Evolutionary conservation across 1,140 invertebrate genomes (phyloP).

Genomic region (Sogatella furcifera): DNA sequence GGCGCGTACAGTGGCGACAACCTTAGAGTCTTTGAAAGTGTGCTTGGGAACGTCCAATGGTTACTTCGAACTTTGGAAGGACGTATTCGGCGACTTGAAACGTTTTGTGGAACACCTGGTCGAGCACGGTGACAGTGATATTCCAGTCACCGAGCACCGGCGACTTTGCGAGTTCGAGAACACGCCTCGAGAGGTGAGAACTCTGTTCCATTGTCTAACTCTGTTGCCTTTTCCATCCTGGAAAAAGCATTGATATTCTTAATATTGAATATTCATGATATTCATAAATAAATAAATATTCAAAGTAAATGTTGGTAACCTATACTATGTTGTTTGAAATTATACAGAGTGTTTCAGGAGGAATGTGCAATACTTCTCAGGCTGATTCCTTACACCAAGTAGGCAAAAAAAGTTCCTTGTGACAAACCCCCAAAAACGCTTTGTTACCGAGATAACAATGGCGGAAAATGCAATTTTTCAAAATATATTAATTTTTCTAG

Average conservation of each 20-base stretch:
- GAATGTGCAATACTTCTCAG: no score
- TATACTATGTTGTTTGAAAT: no score
- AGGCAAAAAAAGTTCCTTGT: no score
- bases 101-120: conserved; percentile 52
- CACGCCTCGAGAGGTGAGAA: conserved; percentile 58
- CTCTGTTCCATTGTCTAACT: conserved; percentile 66
- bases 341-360: no score
- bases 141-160: conserved; percentile 90
- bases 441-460: no score
- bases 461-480: no score
- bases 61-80: conserved; percentile 83
- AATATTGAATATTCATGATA: no score
- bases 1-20: conserved; percentile 67
- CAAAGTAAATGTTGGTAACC: no score
- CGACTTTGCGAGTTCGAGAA: conserved; percentile 65
- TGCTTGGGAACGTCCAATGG: conserved; percentile 68
- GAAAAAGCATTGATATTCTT: conserved; percentile 24
- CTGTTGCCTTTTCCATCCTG: conserved; percentile 69
- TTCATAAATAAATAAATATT: no score
- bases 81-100: conserved; percentile 86
- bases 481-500: no score
- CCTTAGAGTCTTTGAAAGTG: conserved; percentile 64
- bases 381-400: no score
- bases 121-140: conserved; percentile 52
- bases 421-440: no score